phyloP scores from a whole-genome alignment of 2,113 vertebrate species.

The Phylloscopus trochilus region DNA sequence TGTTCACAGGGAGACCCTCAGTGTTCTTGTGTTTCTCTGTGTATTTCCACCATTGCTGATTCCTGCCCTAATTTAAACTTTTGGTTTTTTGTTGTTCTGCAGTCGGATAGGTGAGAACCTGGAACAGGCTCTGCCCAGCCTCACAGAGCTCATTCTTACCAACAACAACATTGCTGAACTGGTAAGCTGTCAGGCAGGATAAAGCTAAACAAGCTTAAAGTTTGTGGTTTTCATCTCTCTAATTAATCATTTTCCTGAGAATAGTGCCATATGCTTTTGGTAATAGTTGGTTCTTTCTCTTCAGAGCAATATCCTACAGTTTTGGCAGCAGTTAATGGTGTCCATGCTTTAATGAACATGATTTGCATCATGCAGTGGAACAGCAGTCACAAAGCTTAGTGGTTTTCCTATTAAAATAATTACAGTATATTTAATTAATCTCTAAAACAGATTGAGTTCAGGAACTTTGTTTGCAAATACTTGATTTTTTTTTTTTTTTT shows the following conservation, averaged over 20 bases:
- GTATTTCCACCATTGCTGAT: neutral
- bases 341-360: fast-evolving
- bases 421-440: neutral
- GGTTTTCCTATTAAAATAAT: neutral
- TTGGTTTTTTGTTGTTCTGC: neutral
- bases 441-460: neutral
- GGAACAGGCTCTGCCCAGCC: constrained; percentile 84
- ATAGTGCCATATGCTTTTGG: neutral
- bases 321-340: neutral
- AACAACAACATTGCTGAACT: constrained; percentile 96
- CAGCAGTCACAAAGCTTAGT: neutral
- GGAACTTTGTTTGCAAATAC: neutral
- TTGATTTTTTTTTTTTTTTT: neutral
- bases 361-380: neutral
- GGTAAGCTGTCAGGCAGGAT: constrained; percentile 70
- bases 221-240: neutral
- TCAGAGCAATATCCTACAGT: neutral
- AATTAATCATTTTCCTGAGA: neutral
- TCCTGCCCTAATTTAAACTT: neutral
- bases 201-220: neutral
- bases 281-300: neutral
- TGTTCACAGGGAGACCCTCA: neutral
- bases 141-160: constrained; percentile 91
- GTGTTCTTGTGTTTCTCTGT: fast-evolving
- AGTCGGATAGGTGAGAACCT: constrained; percentile 94